These are phyloP conservation scores for Leucoraja erinaceus DNA, from an alignment of 2,113 vertebrate genomes.

Conservation along the genomic window DNA sequence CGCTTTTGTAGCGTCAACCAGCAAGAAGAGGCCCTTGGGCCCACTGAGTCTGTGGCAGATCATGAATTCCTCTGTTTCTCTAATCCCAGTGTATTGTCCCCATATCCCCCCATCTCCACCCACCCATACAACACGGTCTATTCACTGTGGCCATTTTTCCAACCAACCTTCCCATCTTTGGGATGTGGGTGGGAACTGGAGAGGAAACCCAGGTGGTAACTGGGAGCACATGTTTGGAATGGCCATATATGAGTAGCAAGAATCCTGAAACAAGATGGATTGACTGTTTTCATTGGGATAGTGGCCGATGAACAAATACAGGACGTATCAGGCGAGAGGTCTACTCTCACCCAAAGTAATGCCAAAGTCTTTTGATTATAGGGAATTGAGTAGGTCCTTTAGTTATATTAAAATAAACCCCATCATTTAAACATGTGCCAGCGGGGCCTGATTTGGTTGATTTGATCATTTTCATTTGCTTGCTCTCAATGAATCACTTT, in stretches of 20 bases:
- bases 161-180: no score
- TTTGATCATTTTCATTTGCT: background rate
- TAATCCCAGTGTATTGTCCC: no score
- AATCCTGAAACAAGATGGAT: background rate
- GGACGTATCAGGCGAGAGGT: background rate
- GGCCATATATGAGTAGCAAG: background rate
- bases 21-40: no score
- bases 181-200: no score
- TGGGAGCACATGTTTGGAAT: no score
- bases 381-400: background rate
- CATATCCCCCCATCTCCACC: no score
- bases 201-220: no score
- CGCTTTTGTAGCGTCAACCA: background rate
- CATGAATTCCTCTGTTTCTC: no score
- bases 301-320: background rate
- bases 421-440: background rate
- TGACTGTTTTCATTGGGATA: background rate
- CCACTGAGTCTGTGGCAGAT: no score
- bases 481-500: background rate
- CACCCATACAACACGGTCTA: no score
- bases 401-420: background rate
- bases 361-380: background rate
- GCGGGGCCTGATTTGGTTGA: background rate
- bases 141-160: background rate
- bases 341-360: background rate